Conservation (phyloP, 2,797 vertebrate species). For the Alosa sapidissima region DNA sequence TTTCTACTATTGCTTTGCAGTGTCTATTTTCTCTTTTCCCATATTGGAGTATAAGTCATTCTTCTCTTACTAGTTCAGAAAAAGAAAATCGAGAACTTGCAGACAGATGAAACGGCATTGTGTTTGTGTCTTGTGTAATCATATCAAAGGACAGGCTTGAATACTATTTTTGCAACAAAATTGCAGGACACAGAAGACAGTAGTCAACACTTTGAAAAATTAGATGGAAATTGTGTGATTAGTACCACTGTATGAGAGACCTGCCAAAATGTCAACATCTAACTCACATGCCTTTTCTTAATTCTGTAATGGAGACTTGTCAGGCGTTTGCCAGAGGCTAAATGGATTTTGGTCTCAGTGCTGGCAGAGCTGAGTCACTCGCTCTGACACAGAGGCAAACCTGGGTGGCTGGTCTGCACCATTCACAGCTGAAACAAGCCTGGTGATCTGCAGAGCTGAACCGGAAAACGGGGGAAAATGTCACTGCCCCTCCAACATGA, state of each 20-base stretch:
- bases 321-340: conserved; percentile 6
- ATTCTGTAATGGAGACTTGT: conserved; percentile 17
- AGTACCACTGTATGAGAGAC: neutral
- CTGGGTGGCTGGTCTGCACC: neutral
- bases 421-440: neutral
- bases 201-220: neutral
- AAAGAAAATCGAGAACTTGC: neutral
- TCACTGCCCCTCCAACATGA: neutral
- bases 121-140: neutral
- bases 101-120: neutral
- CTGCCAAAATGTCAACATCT: conserved; percentile 20
- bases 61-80: neutral
- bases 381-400: neutral
- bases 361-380: neutral
- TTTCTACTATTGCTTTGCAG: neutral
- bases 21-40: neutral
- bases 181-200: neutral
- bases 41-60: neutral
- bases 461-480: neutral
- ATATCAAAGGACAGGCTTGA: neutral
- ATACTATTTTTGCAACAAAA: neutral
- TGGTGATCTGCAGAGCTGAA: neutral
- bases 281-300: conserved; percentile 19
- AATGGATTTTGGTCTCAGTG: conserved; percentile 15
- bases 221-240: conserved; percentile 2